Base-by-base conservation (phyloP, 2,113 vertebrate genomes). In the Pachypanchax playfairii region DNA sequence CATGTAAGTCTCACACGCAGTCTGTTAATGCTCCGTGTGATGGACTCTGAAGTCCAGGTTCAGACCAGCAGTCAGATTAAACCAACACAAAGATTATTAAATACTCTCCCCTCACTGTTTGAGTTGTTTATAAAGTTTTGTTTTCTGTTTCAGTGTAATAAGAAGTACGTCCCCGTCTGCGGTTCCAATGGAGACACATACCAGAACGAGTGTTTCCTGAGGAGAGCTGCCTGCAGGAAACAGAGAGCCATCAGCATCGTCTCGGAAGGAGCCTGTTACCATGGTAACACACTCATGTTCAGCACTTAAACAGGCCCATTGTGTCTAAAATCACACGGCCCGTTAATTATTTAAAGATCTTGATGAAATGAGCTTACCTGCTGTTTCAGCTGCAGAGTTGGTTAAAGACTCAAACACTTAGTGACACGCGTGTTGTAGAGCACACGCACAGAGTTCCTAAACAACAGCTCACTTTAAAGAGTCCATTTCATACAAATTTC, bases 181-280 rank as follows among this genome's bases (percentile, higher is more conserved):
- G 96, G 95, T 25, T 96, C 96, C 46, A 98, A 98, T 70, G 96
- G 96, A 85, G 97, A 99, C 91, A 98, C 97, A 69, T 99, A 98
- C 76, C 96, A 98, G 91, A 99, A 98, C 36, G 96, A 99, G 85
- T 99, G 97, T 73, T 98, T 95, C 87, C 92, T 99, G 83, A 90
- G 93, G 78, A 92, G 95, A 87, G 94, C 95, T 63, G 91, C 96
- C 80, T 99, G 97, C 89, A 98, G 95, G 73, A 95, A 97, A 55
- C 97, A 99, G 83, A 94, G 93, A 80, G 90, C 94, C 75, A 92
- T 98, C 91, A 90, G 85, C 66, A 86, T 94, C 33, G 81, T 92
- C 65, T 88, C 94, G 10, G 91, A 93, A 75, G 94, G 94, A 59
- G 89, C 94, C 21, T 98, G 97, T 75, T 95, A 96, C 85, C 93